Conservation (phyloP, 2,113 vertebrate genomes). For the Harpagus bidentatus region DNA sequence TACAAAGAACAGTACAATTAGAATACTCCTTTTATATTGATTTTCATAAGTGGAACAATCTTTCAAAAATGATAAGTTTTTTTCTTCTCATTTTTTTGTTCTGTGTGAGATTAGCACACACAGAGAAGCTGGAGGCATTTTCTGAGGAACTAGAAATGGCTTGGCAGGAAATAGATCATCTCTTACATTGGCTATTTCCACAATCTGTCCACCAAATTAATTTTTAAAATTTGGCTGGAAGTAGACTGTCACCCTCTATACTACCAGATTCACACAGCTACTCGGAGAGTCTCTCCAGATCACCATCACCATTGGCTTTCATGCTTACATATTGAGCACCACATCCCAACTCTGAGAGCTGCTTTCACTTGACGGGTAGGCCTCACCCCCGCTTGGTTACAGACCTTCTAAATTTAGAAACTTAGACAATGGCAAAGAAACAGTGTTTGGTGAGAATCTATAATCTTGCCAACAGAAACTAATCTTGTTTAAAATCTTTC, state of each 20-base stretch:
- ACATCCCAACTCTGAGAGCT: not conserved
- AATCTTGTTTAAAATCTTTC: slow-evolving; percentile 51
- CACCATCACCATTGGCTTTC: not conserved
- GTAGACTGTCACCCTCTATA: not conserved
- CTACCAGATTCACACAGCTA: not conserved
- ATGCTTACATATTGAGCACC: not conserved
- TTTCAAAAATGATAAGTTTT: not conserved
- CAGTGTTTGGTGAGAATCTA: not conserved
- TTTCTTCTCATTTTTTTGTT: not conserved
- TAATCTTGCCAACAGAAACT: slow-evolving; percentile 2
- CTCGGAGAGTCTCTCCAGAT: not conserved
- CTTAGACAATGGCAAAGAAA: not conserved
- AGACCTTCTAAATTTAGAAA: slow-evolving; percentile 43
- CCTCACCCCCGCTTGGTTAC: not conserved
- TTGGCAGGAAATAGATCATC: not conserved
- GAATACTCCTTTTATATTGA: not conserved
- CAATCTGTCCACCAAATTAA: not conserved
- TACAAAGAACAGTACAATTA: not conserved
- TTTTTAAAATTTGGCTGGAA: not conserved
- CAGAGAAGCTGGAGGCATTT: not conserved
- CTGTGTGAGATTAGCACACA: not conserved
- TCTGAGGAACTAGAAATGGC: not conserved
- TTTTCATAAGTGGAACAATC: slow-evolving; percentile 1
- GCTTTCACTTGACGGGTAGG: not conserved
- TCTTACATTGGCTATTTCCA: not conserved